Conservation (phyloP, 1,140 invertebrate genomes). For the Holotrichia oblita region DNA sequence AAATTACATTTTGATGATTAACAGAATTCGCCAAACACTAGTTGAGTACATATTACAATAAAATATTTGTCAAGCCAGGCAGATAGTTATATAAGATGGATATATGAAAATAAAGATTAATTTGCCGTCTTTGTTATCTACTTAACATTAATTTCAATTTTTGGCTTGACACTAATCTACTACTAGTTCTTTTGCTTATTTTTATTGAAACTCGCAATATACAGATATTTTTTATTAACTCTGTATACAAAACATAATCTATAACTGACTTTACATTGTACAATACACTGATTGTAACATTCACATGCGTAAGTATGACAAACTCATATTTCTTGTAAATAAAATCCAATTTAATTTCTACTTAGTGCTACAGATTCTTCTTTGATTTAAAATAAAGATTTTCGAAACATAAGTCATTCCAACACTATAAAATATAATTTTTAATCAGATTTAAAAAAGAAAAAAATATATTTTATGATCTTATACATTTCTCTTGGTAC, state of each 20-base stretch:
- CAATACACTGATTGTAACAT: neutral
- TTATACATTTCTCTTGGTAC: neutral
- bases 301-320: neutral
- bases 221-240: conserved; percentile 17
- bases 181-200: no score
- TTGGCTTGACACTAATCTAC: no score
- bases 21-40: no score
- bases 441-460: conserved; percentile 9
- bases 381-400: conserved; percentile 14
- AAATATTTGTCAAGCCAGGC: no score
- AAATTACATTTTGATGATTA: no score
- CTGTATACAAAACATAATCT: conserved; percentile 16
- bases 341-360: neutral
- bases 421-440: neutral
- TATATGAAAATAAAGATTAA: no score
- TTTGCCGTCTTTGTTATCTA: no score
- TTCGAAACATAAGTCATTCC: neutral
- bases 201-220: conserved; percentile 1
- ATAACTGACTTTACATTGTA: neutral
- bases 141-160: no score
- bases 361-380: neutral
- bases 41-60: no score
- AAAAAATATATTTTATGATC: conserved; percentile 18
- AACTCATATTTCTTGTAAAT: neutral
- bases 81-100: no score